Evolutionary conservation across 2,113 vertebrate genomes (phyloP).

Genomic region (Physeter macrocephalus): DNA sequence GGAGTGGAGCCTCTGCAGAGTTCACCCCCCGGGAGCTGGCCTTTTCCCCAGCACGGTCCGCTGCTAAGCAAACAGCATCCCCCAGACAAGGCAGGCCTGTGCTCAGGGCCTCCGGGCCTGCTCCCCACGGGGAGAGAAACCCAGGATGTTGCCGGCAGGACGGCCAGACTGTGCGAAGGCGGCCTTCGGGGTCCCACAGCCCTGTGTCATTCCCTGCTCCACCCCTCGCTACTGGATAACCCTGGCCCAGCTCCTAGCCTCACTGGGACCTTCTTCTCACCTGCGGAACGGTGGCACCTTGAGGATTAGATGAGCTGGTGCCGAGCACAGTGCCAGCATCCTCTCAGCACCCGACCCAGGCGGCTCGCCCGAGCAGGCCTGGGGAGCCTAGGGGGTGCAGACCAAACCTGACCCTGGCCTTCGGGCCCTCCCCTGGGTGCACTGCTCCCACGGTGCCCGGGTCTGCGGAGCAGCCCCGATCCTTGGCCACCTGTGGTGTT

Average conservation of each 20-base stretch:
- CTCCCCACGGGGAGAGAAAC: neutral
- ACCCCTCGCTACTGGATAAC: neutral
- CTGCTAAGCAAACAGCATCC: no score
- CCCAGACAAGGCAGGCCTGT: fast-evolving
- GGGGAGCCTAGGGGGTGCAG: neutral
- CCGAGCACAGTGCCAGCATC: neutral
- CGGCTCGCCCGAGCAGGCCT: fast-evolving
- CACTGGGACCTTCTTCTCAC: fast-evolving
- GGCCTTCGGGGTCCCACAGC: fast-evolving
- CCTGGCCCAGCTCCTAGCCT: no score
- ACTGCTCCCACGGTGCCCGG: neutral
- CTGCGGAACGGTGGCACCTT: neutral
- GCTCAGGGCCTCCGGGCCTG: neutral
- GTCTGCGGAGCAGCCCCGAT: fast-evolving
- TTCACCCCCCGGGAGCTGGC: fast-evolving
- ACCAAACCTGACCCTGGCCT: neutral
- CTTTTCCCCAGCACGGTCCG: neutral
- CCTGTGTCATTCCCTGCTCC: neutral
- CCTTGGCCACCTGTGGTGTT: neutral
- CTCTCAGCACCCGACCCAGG: neutral
- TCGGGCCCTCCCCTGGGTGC: fast-evolving
- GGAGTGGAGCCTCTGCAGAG: neutral
- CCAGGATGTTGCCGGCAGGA: neutral
- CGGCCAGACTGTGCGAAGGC: fast-evolving
- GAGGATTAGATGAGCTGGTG: neutral